phyloP scores from a whole-genome alignment of 2,113 vertebrate genomes.

The Psophia crepitans region DNA sequence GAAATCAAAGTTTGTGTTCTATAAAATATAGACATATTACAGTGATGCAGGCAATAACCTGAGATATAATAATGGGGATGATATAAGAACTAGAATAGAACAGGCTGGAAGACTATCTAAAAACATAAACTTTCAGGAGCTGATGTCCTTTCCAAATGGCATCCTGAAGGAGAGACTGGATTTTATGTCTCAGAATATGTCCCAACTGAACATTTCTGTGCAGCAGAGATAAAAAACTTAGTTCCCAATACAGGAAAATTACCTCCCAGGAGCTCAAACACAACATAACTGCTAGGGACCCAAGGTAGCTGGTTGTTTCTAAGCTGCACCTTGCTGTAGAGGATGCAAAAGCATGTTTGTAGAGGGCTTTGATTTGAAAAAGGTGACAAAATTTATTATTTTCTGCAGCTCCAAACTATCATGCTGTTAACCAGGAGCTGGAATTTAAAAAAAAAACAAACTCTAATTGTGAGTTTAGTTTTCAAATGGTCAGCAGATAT shows the following conservation, averaged over 20 bases:
- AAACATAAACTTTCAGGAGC: not conserved
- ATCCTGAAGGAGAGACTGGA: slow-evolving; percentile 13
- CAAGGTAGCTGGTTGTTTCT: not conserved
- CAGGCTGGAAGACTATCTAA: not conserved
- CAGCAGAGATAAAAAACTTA: not conserved
- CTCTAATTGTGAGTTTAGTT: not conserved
- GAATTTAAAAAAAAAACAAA: not conserved
- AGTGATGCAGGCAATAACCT: not conserved
- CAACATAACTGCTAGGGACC: not conserved
- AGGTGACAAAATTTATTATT: not conserved
- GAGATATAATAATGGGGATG: not conserved
- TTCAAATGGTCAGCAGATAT: not conserved
- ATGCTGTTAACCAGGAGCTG: not conserved
- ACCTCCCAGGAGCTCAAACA: not conserved
- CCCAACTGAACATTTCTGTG: not conserved
- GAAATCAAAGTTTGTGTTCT: slow-evolving; percentile 35
- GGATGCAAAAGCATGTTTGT: not conserved
- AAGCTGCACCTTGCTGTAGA: not conserved
- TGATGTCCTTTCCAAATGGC: not conserved
- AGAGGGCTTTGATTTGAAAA: not conserved
- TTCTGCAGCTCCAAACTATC: not conserved
- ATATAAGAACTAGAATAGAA: not conserved
- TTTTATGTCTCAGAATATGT: slow-evolving; percentile 15
- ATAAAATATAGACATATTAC: not conserved
- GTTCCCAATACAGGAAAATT: not conserved